Conservation (phyloP, 2,113 vertebrate genomes). For the Smithornis capensis region DNA sequence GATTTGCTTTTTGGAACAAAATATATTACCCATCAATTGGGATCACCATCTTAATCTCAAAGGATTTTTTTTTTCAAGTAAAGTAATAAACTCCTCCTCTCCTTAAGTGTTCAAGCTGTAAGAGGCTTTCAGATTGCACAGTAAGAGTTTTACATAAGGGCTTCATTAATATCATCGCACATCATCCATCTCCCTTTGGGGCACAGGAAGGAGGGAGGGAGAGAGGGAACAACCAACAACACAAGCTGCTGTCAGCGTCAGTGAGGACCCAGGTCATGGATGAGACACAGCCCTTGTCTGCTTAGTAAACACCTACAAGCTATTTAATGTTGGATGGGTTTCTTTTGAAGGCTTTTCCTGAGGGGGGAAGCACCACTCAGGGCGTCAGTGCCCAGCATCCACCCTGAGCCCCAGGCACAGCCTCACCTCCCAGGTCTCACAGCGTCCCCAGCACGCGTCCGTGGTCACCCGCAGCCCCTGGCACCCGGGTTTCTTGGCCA, state of each 20-base stretch:
- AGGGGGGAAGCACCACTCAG: too few species aligned
- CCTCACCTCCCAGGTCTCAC: constrained; percentile 96
- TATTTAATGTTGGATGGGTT: too few species aligned
- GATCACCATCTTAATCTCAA: constrained; percentile 29
- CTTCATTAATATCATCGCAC: not conserved
- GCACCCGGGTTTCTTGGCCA: constrained; percentile 89
- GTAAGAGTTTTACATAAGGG: constrained; percentile 1
- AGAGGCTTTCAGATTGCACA: constrained; percentile 34
- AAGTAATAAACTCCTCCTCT: constrained; percentile 19
- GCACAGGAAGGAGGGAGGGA: not conserved
- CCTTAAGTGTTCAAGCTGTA: not conserved
- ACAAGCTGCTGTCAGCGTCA: accelerated
- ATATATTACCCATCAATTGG: not conserved
- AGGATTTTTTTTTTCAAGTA: not conserved
- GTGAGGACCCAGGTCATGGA: accelerated
- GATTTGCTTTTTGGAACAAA: constrained; percentile 15
- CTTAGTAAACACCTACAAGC: not conserved
- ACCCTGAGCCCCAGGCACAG: accelerated
- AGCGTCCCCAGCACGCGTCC: constrained; percentile 96
- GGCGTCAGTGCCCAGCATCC: not conserved
- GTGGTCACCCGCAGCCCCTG: constrained; percentile 85
- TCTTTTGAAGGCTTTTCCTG: not conserved
- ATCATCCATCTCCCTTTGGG: not conserved
- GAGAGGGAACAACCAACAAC: not conserved
- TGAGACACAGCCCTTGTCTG: not conserved